Evolutionary conservation across 2,888 invertebrate genomes (phyloP).

Genomic region (Chamaedrilus cognettii): DNA sequence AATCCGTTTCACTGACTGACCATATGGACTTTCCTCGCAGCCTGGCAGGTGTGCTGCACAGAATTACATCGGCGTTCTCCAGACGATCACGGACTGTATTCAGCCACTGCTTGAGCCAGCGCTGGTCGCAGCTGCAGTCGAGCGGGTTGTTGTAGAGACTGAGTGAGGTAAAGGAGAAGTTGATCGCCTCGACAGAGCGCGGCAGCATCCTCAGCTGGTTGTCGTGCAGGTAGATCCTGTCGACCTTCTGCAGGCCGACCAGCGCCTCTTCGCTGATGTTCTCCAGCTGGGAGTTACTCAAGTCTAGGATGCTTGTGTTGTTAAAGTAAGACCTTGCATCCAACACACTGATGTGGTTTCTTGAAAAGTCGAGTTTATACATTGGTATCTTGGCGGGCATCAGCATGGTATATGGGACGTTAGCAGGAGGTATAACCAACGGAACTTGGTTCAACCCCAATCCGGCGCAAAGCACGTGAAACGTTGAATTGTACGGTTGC

Average conservation of each 20-base stretch:
- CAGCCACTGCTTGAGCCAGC: conserved; percentile 19
- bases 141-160: conserved; percentile 18
- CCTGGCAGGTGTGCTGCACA: conserved; percentile 10
- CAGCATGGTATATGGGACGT: not conserved
- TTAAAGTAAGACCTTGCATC: conserved; percentile 10
- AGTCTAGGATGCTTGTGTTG: conserved; percentile 1
- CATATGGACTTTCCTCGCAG: conserved; percentile 9
- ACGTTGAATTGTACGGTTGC: conserved; percentile 1
- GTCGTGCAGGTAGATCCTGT: conserved; percentile 4
- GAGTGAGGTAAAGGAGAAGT: not conserved
- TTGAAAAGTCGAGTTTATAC: conserved; percentile 13
- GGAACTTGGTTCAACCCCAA: not conserved
- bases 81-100: not conserved
- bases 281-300: conserved; percentile 8
- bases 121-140: conserved; percentile 14
- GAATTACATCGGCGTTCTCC: conserved; percentile 9
- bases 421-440: conserved; percentile 1
- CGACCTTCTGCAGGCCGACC: not conserved
- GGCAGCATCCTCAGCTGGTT: conserved; percentile 12
- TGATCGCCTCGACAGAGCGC: not conserved
- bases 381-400: not conserved
- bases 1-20: conserved; percentile 15
- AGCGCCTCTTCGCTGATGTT: conserved; percentile 7
- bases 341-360: not conserved
- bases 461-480: conserved; percentile 2